Evolutionary conservation across 2,113 vertebrate species (phyloP).

Genomic region (Carettochelys insculpta): DNA sequence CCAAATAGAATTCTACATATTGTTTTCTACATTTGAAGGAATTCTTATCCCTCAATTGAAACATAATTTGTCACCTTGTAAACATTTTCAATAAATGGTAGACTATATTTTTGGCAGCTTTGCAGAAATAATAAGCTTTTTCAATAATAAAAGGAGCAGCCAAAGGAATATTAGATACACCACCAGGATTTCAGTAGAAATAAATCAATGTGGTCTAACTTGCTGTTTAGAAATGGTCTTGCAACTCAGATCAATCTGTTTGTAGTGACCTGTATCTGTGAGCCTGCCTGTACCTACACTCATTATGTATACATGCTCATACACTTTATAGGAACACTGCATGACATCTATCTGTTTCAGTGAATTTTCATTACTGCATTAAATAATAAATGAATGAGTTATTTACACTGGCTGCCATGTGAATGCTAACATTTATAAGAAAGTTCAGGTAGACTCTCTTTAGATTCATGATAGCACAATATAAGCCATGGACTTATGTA

Average conservation of each 20-base stretch:
- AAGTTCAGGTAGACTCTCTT: constrained; percentile 1
- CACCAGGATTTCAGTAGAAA: constrained; percentile 22
- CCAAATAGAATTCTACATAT: not conserved
- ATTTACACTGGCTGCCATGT: not conserved
- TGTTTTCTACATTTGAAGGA: not conserved
- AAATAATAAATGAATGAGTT: not conserved
- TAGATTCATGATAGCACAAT: constrained; percentile 21
- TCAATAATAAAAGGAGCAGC: not conserved
- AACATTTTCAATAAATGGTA: not conserved
- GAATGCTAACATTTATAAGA: constrained; percentile 1
- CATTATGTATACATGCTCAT: not conserved
- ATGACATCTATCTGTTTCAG: too few relatives aligned
- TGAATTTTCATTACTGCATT: not conserved
- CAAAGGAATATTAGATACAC: not conserved
- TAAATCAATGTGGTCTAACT: constrained; percentile 35
- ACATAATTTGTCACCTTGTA: not conserved
- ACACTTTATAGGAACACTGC: too few relatives aligned
- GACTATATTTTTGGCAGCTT: not conserved
- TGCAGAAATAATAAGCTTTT: constrained; percentile 20
- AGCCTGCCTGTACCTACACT: constrained; percentile 13
- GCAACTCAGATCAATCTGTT: constrained; percentile 5
- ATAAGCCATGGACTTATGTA: constrained; percentile 3
- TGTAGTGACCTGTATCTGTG: not conserved
- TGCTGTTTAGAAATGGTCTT: not conserved
- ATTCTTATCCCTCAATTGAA: not conserved